Base-by-base conservation (phyloP, 2,888 invertebrate genomes). In the Tiphia femorata region DNA sequence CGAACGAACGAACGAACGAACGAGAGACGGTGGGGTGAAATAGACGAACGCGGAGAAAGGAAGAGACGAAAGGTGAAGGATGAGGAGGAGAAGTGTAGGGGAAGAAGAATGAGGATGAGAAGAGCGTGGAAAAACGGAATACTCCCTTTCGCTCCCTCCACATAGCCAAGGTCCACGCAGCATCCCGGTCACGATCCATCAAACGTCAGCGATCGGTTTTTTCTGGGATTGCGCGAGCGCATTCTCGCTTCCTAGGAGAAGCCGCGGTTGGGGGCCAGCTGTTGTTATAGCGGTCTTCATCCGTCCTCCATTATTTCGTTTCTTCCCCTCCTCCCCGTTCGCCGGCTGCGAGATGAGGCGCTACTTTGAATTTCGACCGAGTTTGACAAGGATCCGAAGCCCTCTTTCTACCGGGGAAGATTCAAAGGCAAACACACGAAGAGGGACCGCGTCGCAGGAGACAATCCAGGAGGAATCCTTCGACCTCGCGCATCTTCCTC, bases 121-220 rank as follows among this genome's bases (percentile, higher is more conserved):
- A 10, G 60, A 47, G 14, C 54, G 61, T 56, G 72, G 73, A 77
- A 77, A 75, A 74, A 67, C 68, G 66, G 60, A 64, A 59, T 53
- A 49, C 54, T 58, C 58, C n/a, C n/a, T n/a, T n/a, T 51, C 49
- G 51, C 49, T 48, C 55, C 41, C 52, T 56, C 62, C 63, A 41
- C 50, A n/a, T n/a, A n/a, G n/a, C n/a, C n/a, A n/a, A n/a, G n/a
- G n/a, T n/a, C n/a, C n/a, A n/a, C n/a, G n/a, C n/a, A 48, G 46
- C 54, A 63, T 64, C 68, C 64, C 68, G 62, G 62, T 69, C 61
- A 58, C 78, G 75, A 81, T 82, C 76, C 75, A 77, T 83, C 82
- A 83, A 81, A 81, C 75, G 82, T 79, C 81, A 79, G 64, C 77
- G 75, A 81, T 81, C 75, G 72, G 71, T 71, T 76, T 75, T 76